Evolutionary conservation across 2,113 vertebrate genomes (phyloP), one percentile per base, ranked within the genome.

Genomic region (Chloropsis cyanopogon): DNA sequence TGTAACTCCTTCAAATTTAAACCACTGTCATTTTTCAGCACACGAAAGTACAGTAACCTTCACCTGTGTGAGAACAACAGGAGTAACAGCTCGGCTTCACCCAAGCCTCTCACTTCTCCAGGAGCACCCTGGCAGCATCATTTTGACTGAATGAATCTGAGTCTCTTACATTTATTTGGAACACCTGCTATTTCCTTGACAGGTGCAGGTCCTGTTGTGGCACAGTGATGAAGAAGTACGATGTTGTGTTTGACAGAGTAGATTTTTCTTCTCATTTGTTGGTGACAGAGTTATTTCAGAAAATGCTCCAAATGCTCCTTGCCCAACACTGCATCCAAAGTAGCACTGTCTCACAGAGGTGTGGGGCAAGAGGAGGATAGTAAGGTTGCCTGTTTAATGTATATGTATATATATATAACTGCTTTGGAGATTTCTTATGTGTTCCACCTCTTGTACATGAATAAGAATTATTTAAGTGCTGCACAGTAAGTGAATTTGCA

Each of bases 101-200:
- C 66, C 28, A 46, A n/a, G 78, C 14, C 25, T 53, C 28, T 85
- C 33, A 1, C 13, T 68, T 50, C 37, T 26, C 10, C 14, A 57
- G 52, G 31, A 78, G 29, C 0, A 0, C 49, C 35, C 33, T 78
- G 53, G 31, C 46, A 68, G 21, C 1, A 3, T 59, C 72, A 9
- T 2, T 92, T 83, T 85, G 76, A 63, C 15, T 23, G 82, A 76
- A 56, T 79, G 73, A 94, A 89, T 84, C 87, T 56, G 42, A 93
- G 75, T 64, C 53, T 72, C 20, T 82, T 94, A 73, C 41, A 72
- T 95, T 94, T 94, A 63, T 95, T 91, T 96, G 82, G 65, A 94
- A 72, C 80, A 82, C 86, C 73, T 92, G 42, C 86, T 94, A n/a
- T 90, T 95, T 91, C 68, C 73, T 82, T 97, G 93, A 92, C 93